A percentile compares a stretch with the other conserved stretches of the same genome.
phyloP scores from a whole-genome alignment of 2,797 vertebrate genomes.

The Emys orbicularis region DNA sequence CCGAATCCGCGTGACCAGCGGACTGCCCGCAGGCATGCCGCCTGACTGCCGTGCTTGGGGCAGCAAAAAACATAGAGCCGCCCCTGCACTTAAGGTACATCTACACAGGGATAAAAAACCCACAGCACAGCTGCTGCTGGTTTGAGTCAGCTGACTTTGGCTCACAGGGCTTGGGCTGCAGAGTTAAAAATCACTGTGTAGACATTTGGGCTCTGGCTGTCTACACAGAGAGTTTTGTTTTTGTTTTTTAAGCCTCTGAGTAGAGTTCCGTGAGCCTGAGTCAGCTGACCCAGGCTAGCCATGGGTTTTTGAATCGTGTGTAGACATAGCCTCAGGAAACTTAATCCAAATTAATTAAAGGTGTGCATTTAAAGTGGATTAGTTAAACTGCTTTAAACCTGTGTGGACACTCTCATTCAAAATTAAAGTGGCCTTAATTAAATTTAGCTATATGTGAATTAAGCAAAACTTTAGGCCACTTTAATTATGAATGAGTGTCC shows the following conservation, averaged over 20 bases:
- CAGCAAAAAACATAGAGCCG: too few species aligned
- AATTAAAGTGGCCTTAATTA: not conserved
- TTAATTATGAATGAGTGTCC: not conserved
- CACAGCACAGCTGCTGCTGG: not conserved
- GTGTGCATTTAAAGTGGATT: not conserved
- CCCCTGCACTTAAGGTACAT: not conserved
- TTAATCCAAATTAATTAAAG: not conserved
- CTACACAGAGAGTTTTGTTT: too few species aligned
- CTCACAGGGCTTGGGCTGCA: not conserved
- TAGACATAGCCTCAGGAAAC: not conserved
- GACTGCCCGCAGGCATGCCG: too few species aligned
- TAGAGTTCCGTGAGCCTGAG: not conserved
- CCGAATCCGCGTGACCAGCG: too few species aligned
- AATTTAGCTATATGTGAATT: not conserved
- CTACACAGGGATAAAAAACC: not conserved
- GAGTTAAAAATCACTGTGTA: not conserved
- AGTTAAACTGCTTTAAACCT: not conserved
- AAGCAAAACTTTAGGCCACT: not conserved
- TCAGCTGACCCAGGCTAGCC: not conserved
- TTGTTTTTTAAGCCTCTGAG: not conserved
- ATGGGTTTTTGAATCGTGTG: not conserved
- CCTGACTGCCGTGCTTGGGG: too few species aligned
- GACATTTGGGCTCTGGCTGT: not conserved
- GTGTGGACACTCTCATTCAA: not conserved
- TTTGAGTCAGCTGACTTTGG: not conserved